phyloP scores from a whole-genome alignment of 2,113 vertebrate genomes.

The Dermatemys mawii region DNA sequence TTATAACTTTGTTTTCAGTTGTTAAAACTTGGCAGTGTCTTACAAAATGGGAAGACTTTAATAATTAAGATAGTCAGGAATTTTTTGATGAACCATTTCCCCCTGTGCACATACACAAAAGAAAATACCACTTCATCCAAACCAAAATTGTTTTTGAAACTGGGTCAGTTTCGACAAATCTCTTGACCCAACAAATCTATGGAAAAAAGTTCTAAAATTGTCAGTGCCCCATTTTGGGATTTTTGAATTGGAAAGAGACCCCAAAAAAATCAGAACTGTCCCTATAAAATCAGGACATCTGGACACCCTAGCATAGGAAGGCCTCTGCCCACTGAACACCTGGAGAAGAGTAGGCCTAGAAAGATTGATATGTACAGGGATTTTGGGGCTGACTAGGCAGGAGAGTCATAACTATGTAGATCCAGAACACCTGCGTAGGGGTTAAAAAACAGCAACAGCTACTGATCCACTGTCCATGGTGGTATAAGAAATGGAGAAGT shows the following conservation, averaged over 20 bases:
- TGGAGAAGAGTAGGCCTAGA: accelerated
- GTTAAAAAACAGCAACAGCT: not conserved
- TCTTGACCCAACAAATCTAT: not conserved
- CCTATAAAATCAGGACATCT: too few relatives aligned
- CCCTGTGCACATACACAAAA: not conserved
- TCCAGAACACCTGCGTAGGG: not conserved
- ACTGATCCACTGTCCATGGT: not conserved
- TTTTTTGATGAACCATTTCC: not conserved
- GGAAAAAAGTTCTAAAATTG: not conserved
- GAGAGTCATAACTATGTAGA: not conserved
- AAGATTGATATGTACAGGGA: not conserved
- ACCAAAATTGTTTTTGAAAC: not conserved
- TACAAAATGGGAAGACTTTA: not conserved
- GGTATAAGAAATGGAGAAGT: not conserved
- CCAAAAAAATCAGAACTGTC: too few relatives aligned
- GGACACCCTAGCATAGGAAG: too few relatives aligned
- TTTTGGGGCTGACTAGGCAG: not conserved
- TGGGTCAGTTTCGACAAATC: not conserved
- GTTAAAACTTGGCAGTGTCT: too few relatives aligned
- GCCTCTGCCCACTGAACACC: not conserved
- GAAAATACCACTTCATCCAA: too few relatives aligned
- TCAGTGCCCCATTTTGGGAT: not conserved
- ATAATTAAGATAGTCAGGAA: not conserved
- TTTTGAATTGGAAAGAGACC: too few relatives aligned
- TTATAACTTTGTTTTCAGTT: too few relatives aligned